Conservation (phyloP, 2,888 invertebrate species). For the Trichopria drosophilae region DNA sequence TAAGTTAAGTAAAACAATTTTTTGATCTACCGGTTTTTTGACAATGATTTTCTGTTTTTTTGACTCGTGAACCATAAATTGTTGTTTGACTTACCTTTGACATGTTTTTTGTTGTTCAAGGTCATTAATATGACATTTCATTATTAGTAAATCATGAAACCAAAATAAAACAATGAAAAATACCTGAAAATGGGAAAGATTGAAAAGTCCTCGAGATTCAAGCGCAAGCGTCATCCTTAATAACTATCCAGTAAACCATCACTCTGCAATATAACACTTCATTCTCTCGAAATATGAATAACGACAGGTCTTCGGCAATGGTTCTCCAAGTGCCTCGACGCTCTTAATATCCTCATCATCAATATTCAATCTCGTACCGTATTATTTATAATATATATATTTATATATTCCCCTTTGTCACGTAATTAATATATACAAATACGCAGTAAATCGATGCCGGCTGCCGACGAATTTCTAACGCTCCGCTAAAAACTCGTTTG, state of each 20-base stretch:
- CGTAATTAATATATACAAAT: conserved; percentile 46
- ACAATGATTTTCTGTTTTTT: no score
- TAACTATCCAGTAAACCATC: conserved; percentile 46
- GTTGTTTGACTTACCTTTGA: no score
- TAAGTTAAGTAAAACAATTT: no score
- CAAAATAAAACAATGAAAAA: no score
- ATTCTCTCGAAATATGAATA: conserved; percentile 51
- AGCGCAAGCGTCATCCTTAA: no score
- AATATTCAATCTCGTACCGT: conserved; percentile 52
- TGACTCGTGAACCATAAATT: no score
- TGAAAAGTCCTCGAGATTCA: no score
- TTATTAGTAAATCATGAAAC: no score
- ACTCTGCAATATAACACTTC: conserved; percentile 45
- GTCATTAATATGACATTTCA: no score
- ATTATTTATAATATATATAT: conserved; percentile 54
- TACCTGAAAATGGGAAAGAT: no score
- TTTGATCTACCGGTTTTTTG: no score
- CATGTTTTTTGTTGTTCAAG: no score
- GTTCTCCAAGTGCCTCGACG: conserved; percentile 51
- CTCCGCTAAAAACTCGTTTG: conserved; percentile 15
- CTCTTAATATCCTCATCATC: conserved; percentile 39
- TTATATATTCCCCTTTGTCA: conserved; percentile 39
- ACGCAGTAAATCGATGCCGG: conserved; percentile 24
- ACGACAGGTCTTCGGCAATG: conserved; percentile 53
- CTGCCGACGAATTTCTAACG: conserved; percentile 20